These are phyloP conservation scores for Pteromalus puparum DNA, from an alignment of 1,140 invertebrate species.

Conservation along the genomic window DNA sequence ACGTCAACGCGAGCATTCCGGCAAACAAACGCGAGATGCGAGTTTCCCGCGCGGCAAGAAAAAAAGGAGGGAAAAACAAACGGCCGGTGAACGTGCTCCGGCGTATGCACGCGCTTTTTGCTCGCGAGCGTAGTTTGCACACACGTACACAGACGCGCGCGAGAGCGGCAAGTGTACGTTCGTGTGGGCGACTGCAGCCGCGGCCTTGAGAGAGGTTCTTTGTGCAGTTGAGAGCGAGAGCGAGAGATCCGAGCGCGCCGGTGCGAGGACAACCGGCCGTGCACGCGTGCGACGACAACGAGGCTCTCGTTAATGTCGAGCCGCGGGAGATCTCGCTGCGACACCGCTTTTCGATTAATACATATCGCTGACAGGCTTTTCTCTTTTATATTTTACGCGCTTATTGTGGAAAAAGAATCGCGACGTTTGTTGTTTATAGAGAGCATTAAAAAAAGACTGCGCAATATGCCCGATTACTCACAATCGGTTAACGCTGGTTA, in stretches of 20 bases:
- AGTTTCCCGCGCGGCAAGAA: not conserved
- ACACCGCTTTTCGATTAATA: not conserved
- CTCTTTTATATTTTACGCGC: not conserved
- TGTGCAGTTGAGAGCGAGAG: constrained; percentile 69
- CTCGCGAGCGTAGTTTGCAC: constrained; percentile 52
- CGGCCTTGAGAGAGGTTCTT: constrained; percentile 74
- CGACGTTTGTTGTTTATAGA: not conserved
- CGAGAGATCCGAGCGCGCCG: constrained; percentile 40
- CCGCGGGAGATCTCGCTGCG: not conserved
- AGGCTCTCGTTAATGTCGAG: not conserved
- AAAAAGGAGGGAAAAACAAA: constrained; percentile 14
- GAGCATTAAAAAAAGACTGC: constrained; percentile 4
- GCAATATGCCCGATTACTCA: constrained; percentile 11
- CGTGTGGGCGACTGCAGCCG: constrained; percentile 55
- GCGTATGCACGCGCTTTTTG: constrained; percentile 56
- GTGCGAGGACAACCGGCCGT: constrained; percentile 44
- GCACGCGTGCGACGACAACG: constrained; percentile 42
- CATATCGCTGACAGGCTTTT: not conserved
- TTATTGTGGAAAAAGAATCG: not conserved
- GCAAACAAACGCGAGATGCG: constrained; percentile 15
- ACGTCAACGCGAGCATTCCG: constrained; percentile 53
- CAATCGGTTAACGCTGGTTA: not conserved
- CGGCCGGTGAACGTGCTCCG: constrained; percentile 21
- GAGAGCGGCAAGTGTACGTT: not conserved
- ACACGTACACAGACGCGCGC: constrained; percentile 55